Percentiles rank a stretch among this genome's conserved stretches.
Conservation (phyloP, 2,797 vertebrate species). For the Neostethus bicornis region DNA sequence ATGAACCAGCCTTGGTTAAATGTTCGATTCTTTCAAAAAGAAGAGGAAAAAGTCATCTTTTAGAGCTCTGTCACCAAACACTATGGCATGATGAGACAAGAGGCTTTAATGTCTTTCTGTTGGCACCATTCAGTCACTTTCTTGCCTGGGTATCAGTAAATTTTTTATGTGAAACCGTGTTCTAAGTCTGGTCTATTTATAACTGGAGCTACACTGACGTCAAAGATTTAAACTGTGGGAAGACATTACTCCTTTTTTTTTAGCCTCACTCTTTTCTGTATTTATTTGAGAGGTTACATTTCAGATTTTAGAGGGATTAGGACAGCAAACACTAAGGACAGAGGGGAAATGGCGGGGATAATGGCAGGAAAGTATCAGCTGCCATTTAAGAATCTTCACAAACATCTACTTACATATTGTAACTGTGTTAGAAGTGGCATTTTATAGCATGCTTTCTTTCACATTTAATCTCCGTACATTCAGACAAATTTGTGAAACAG, state of each 20-base stretch:
- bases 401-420: constrained; percentile 46
- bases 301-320: constrained; percentile 28
- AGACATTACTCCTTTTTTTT: constrained; percentile 25
- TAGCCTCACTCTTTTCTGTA: constrained; percentile 7
- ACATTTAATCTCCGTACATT: constrained; percentile 56
- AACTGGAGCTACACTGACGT: constrained; percentile 45
- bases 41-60: not conserved
- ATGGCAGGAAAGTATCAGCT: constrained; percentile 51
- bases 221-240: constrained; percentile 40
- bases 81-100: not conserved
- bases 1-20: no score
- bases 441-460: constrained; percentile 50
- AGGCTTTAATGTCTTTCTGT: constrained; percentile 6
- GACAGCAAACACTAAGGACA: constrained; percentile 39
- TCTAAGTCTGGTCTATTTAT: constrained; percentile 41
- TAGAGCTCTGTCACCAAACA: constrained; percentile 16
- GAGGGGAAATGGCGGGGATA: constrained; percentile 16
- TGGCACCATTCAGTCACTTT: constrained; percentile 6
- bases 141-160: constrained; percentile 1
- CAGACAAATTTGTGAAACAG: constrained; percentile 29
- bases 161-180: constrained; percentile 10
- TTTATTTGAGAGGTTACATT: constrained; percentile 42
- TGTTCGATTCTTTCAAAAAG: not conserved
- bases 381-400: constrained; percentile 43
- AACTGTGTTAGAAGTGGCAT: constrained; percentile 49